phyloP scores from a whole-genome alignment of 2,797 vertebrate species.

The Sandelia bainsii region DNA sequence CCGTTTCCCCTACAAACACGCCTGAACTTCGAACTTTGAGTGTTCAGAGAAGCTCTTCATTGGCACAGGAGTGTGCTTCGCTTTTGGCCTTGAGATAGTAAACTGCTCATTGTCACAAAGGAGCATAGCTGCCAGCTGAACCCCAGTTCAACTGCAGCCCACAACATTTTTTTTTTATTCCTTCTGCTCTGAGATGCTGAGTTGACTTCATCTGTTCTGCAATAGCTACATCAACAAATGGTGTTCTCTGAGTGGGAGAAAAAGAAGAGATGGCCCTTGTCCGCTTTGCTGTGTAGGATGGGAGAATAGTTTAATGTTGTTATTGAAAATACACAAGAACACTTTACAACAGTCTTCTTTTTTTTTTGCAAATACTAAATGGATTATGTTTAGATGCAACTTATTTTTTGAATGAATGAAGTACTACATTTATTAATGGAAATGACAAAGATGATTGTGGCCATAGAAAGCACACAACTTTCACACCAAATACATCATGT shows the following conservation, averaged over 20 bases:
- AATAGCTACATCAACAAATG: conserved; percentile 19
- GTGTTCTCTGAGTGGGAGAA: conserved; percentile 5
- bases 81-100: conserved; percentile 36
- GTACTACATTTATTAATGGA: no score
- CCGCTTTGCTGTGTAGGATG: not conserved
- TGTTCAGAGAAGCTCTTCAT: conserved; percentile 17
- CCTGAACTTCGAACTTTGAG: conserved; percentile 25
- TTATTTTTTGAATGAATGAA: no score
- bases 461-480: no score
- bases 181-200: conserved; percentile 5
- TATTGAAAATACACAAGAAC: not conserved
- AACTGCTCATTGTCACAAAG: conserved; percentile 39
- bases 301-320: not conserved
- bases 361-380: no score
- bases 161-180: conserved; percentile 19
- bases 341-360: no score
- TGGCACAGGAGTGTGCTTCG: conserved; percentile 15
- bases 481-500: no score
- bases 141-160: conserved; percentile 36
- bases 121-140: conserved; percentile 33
- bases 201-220: conserved; percentile 29
- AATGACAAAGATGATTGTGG: no score
- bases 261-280: not conserved
- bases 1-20: conserved; percentile 25
- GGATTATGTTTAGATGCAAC: no score